Percentiles rank a stretch among this genome's conserved stretches.
These are phyloP conservation scores for Aphis gossypii DNA, from an alignment of 1,140 invertebrate genomes.

Conservation along the genomic window DNA sequence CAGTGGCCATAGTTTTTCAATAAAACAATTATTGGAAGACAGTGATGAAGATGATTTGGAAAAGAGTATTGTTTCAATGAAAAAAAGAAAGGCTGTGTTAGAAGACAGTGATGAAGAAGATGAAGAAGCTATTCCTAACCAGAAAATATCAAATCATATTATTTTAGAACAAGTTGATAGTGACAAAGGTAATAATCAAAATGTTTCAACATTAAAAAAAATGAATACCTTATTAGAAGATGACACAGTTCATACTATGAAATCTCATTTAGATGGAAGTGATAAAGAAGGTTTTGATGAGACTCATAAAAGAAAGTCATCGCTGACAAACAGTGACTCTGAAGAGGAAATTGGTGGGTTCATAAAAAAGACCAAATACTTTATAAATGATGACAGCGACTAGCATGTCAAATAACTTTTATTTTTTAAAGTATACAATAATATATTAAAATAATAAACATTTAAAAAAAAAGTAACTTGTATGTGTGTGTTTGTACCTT, in stretches of 20 bases:
- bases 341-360: constrained; percentile 25
- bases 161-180: neutral
- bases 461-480: neutral
- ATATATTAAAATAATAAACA: constrained; percentile 55
- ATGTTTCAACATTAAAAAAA: neutral
- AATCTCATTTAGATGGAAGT: neutral
- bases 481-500: neutral
- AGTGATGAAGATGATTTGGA: constrained; percentile 21
- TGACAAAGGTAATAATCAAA: neutral
- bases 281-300: neutral
- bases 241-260: neutral
- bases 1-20: neutral
- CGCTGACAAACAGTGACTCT: neutral
- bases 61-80: neutral
- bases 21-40: neutral
- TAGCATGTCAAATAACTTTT: constrained; percentile 11
- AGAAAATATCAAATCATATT: neutral
- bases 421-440: constrained; percentile 46
- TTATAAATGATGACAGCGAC: constrained; percentile 31
- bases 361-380: constrained; percentile 9
- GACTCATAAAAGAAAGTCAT: neutral
- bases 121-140: neutral
- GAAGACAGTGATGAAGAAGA: constrained; percentile 10
- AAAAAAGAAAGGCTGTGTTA: neutral
- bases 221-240: neutral